Conservation (phyloP, 2,888 invertebrate species). For the Apodemia duryi region DNA sequence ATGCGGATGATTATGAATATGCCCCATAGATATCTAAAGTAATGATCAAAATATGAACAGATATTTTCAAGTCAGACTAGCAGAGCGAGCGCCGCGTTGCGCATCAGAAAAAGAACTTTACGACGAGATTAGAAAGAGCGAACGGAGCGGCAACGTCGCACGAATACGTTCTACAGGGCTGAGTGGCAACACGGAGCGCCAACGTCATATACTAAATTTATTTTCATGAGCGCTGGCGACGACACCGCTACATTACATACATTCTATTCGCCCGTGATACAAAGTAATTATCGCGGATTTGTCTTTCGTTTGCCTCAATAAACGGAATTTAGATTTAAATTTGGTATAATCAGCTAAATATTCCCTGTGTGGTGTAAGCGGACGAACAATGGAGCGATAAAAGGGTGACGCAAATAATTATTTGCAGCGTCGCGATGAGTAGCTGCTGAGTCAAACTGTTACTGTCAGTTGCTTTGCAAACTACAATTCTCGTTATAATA, state of each 20-base stretch:
- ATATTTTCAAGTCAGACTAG: constrained; percentile 72
- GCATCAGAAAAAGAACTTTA: constrained; percentile 80
- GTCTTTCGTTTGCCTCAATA: constrained; percentile 53
- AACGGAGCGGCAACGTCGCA: constrained; percentile 72
- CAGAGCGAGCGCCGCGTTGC: constrained; percentile 73
- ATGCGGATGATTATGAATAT: no score
- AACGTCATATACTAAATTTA: constrained; percentile 79
- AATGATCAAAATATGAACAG: constrained; percentile 71
- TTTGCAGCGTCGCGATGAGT: constrained; percentile 76
- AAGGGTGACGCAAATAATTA: constrained; percentile 76
- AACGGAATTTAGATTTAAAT: constrained; percentile 42
- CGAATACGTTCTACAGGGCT: constrained; percentile 71
- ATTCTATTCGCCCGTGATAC: constrained; percentile 56
- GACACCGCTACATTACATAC: constrained; percentile 58
- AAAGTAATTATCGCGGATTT: constrained; percentile 48
- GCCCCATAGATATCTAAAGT: constrained; percentile 27
- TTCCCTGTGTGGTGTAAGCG: constrained; percentile 36
- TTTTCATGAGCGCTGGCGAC: constrained; percentile 78
- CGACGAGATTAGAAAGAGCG: constrained; percentile 80
- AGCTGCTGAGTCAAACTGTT: constrained; percentile 68
- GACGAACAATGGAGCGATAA: constrained; percentile 63
- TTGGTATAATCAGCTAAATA: constrained; percentile 29
- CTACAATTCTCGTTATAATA: constrained; percentile 28
- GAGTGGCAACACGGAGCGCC: constrained; percentile 69
- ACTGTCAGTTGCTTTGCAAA: constrained; percentile 24